Percentiles rank a stretch among this genome's conserved stretches.
phyloP scores from a whole-genome alignment of 2,113 vertebrate genomes.

The Planiliza haematocheilus region DNA sequence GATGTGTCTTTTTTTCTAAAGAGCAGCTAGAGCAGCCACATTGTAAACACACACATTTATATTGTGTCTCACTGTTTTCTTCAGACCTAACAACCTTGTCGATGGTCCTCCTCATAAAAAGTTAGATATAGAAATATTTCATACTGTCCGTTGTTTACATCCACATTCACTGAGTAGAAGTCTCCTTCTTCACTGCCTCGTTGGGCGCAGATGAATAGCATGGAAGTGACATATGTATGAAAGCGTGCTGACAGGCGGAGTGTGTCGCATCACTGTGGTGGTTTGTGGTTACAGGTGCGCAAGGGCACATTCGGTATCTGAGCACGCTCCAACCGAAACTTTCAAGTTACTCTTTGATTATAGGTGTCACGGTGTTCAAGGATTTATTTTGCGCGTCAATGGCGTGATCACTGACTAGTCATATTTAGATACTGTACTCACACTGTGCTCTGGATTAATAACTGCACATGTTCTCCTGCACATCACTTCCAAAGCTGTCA shows the following conservation, averaged over 20 bases:
- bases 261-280: background rate
- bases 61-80: no score
- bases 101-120: no score
- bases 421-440: background rate
- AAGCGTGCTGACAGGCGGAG: background rate
- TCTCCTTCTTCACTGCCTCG: no score
- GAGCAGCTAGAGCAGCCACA: no score
- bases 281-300: background rate
- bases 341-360: background rate
- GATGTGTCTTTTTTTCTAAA: no score
- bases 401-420: background rate
- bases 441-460: background rate
- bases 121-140: no score
- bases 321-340: background rate
- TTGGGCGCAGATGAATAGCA: background rate
- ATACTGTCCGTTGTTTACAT: no score
- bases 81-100: no score
- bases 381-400: background rate
- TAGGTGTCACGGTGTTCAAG: background rate
- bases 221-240: background rate
- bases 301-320: background rate
- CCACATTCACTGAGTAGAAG: no score
- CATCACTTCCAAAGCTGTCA: background rate
- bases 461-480: background rate
- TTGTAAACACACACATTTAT: no score